A percentile compares a stretch with the other conserved stretches of the same genome.
Evolutionary conservation across 2,888 invertebrate genomes (phyloP).

Genomic region (Rotaria macrura): DNA sequence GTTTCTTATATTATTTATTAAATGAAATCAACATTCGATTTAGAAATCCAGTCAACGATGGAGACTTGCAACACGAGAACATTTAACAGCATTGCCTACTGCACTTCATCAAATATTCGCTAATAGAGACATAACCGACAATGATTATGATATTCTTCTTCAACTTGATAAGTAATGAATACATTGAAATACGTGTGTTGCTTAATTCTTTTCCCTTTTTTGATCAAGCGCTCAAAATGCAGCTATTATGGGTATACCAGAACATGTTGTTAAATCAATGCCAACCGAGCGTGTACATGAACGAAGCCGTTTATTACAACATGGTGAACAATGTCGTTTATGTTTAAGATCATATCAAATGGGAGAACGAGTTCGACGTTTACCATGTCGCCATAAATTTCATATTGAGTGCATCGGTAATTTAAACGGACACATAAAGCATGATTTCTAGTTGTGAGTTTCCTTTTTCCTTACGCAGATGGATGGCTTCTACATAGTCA

Average conservation of each 20-base stretch:
- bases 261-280: constrained; percentile 41
- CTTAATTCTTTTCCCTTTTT: neutral
- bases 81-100: constrained; percentile 42
- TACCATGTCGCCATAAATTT: constrained; percentile 49
- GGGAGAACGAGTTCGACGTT: constrained; percentile 41
- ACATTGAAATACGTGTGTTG: too few relatives aligned
- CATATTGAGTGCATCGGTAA: constrained; percentile 48
- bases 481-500: constrained; percentile 47
- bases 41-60: constrained; percentile 40
- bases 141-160: constrained; percentile 47
- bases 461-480: neutral
- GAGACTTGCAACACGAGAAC: constrained; percentile 41
- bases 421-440: constrained; percentile 31
- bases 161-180: constrained; percentile 44
- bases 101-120: constrained; percentile 43
- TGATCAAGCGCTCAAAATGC: constrained; percentile 34
- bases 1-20: neutral
- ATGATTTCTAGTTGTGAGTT: neutral
- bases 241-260: constrained; percentile 41
- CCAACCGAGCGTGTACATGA: constrained; percentile 43
- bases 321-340: constrained; percentile 47
- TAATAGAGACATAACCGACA: constrained; percentile 44
- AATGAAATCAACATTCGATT: neutral
- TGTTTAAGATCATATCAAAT: constrained; percentile 44
- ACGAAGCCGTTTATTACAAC: constrained; percentile 40